phyloP scores from a whole-genome alignment of 2,888 invertebrate species.

The Synergus japonicus region DNA sequence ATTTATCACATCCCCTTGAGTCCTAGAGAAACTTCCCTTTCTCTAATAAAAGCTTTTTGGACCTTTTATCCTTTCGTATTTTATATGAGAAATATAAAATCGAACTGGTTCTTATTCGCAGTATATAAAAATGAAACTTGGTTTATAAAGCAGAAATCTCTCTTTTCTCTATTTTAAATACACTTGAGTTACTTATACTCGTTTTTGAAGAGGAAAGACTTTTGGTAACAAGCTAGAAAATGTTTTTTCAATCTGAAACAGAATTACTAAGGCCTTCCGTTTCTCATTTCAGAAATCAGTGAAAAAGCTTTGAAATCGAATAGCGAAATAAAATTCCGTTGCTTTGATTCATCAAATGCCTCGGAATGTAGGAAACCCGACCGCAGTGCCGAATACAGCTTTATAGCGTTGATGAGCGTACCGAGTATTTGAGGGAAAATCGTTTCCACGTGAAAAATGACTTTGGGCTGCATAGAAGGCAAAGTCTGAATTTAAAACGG shows the following conservation, averaged over 20 bases:
- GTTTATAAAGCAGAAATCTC: too few species aligned
- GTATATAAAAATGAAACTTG: too few species aligned
- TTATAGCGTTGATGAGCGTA: conserved; percentile 21
- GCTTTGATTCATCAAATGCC: conserved; percentile 20
- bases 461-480: conserved; percentile 41
- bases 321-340: background rate
- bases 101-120: background rate
- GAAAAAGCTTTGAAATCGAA: background rate
- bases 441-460: conserved; percentile 53
- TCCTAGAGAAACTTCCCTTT: background rate
- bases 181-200: too few species aligned
- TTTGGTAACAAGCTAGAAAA: too few species aligned
- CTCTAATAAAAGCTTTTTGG: background rate
- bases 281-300: conserved; percentile 16
- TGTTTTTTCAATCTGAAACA: too few species aligned
- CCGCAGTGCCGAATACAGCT: background rate
- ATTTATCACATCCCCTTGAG: conserved; percentile 20
- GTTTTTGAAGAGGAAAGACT: too few species aligned
- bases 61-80: background rate
- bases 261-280: background rate
- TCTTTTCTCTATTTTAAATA: too few species aligned
- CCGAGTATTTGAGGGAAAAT: conserved; percentile 34
- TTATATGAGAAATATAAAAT: background rate
- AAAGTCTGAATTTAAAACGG: conserved; percentile 57
- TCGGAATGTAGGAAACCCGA: background rate